Base-by-base conservation (phyloP, 2,113 vertebrate genomes). In the Orcinus orca region DNA sequence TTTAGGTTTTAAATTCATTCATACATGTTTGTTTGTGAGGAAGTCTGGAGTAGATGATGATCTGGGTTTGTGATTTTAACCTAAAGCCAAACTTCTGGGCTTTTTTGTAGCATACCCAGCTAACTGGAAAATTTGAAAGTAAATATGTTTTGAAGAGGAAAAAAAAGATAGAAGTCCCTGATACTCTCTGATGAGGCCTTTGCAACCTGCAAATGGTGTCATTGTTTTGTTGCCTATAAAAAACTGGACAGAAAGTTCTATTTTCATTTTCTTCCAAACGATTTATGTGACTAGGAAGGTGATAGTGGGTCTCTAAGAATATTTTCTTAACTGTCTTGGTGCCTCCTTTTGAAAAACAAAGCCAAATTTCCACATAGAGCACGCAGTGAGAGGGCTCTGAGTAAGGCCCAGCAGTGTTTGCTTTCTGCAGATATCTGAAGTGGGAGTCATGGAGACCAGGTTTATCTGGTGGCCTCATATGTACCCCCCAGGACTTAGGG, bases 101-200 rank as follows among this genome's bases (percentile, higher is more conserved):
- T 83, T 91, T 90, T 68, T 53, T 74, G 20, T 60, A 92, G 79
- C 26, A 58, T 33, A 62, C 20, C 25, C 83, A 95, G 47, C 25
- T 73, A 82, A 93, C 38, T 68, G 79, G 86, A 90, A 95, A 96
- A 83, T 36, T 65, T 38, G 8, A 90, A 97, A 92, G 90, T 60
- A 93, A 97, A 93, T 53, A 96, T 38, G 74, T 60, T 96, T 93
- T 77, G 31, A 85, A 97, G 88, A 65, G 81, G 21, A 1, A 36
- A 29, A 38, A 47, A 33, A 50, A 65, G 8, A 18, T 2, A 33
- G 33, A 70, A 44, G 53, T 65, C 38, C 74, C 62, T 33, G 2
- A 25, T 68, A 25, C 68, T 88, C 86, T 84, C 15, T 1, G 14
- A 38, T 74, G 74, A 81, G 44, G 44, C 10, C 50, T 80, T 73